Base-by-base conservation (phyloP, 2,113 vertebrate species). In the Ardeotis arabs region DNA sequence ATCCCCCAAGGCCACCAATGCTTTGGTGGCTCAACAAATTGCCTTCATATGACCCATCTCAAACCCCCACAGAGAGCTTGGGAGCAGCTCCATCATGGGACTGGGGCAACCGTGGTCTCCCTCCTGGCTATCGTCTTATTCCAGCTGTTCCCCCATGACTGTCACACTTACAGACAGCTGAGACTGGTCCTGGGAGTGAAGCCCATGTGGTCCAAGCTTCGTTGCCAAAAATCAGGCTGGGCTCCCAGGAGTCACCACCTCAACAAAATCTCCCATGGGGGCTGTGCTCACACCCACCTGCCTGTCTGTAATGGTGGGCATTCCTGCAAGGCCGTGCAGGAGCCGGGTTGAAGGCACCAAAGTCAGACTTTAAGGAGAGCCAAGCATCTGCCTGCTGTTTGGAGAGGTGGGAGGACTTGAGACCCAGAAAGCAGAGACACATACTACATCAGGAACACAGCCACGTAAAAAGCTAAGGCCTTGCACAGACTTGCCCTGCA, bases 281-380 rank as follows among this genome's bases (percentile, higher is more conserved):
- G 27, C 13, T 82, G 47, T 37, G 17, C 53, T 86, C 4, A 2
- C 41, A n/a, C 23, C 12, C 2, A 0, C 37, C 58, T 66, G 31
- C 17, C 35, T 62, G 45, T 37, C 68, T 5, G 0, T 5, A 77
- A 47, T 0, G 0, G 29, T 31, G 29, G 5, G 8, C n/a, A 55
- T 25, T 56, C 12, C 3, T 1, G 27, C 28, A 47, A 50, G 10
- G 58, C 19, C 18, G 16, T 27, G 47, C 37, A 77, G 44, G 21
- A 84, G 37, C 70, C 78, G 27, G 25, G 53, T 5, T 89, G 58
- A 27, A 77, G 41, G 1, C 0, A 89, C 45, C 17, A 29, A 37
- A 47, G 27, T 6, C 67, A 70, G 62, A 25, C n/a, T 41, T 77
- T 8, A 9, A 68, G 14, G 31, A 64, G 12, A 87, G 60, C n/a